Base-by-base conservation (phyloP, 1,140 invertebrate genomes). In the Samia ricini region DNA sequence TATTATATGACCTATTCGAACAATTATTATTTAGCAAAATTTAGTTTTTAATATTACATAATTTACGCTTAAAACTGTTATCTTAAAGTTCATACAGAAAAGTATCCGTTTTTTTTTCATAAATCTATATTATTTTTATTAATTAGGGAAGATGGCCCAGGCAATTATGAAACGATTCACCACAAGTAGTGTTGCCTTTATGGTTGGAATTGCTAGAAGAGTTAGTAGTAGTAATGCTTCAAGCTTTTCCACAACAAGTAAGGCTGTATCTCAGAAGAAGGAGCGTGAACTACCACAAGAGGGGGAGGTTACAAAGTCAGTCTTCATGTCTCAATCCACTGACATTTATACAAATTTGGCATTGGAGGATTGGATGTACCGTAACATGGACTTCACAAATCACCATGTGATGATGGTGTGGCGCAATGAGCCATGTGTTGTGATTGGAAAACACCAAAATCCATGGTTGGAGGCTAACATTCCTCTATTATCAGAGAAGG, bases 361-460 rank as follows among this genome's bases (percentile, higher is more conserved):
- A 12, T 85, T 99, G 6, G 98, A 99, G 91, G 96, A 99, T 79
- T 99, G 98, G 98, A 89, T 99, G 52, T 98, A 98, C 86, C 93
- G 93, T 51, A 96, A 98, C 81, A 94, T 93, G 72, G 93, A 98
- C 83, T 97, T 98, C 68, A 92, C 89, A 2, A 94, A 95, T 60
- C 94, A 97, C 72, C 95, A 97, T 81, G 89, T 98, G 0, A 90
- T 99, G 74, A 91, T 99, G 74, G 85, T 99, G 48, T 99, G 97
- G 97, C 92, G 94, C 56, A 99, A 99, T 90, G 92, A 95, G 70
- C 98, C 98, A 0, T 96, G 96, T 82, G 96, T 99, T 55, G 98
- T 99, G 0, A 95, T 99, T 79, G 99, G 99, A 1, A 92, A 97
- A 42, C 97, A 99, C 90, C 98, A 99, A 86, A 99, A 99, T 91